A percentile compares a stretch with the other conserved stretches of the same genome.
Conservation (phyloP, 2,113 vertebrate genomes). For the Spilogale gracilis region DNA sequence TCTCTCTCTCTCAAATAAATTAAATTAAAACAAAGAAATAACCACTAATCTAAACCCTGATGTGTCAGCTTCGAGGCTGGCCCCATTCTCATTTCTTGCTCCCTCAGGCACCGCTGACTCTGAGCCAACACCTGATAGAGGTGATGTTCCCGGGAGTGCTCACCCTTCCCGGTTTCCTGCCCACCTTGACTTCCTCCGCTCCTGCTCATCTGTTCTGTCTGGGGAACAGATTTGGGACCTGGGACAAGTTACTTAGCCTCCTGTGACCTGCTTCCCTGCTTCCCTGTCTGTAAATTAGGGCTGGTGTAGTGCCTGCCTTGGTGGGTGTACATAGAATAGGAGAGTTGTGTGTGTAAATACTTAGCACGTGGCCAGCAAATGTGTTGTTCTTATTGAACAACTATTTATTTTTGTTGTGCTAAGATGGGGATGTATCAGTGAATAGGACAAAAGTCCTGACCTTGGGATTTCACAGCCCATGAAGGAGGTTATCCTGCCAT, state of each 20-base stretch:
- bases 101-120: neutral
- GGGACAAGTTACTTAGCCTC: neutral
- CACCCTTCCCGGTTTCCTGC: neutral
- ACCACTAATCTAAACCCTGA: fast-evolving
- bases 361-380: fast-evolving
- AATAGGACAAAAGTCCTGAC: neutral
- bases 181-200: neutral
- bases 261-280: neutral
- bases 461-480: neutral
- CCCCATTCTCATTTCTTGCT: fast-evolving
- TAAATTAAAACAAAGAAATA: too few species aligned
- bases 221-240: neutral
- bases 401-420: neutral
- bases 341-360: fast-evolving
- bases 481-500: neutral
- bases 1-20: too few species aligned
- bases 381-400: neutral
- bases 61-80: neutral
- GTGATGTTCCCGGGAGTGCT: fast-evolving
- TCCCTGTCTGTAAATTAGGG: neutral
- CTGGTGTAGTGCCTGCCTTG: fast-evolving
- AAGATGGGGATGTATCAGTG: neutral
- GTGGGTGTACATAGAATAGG: neutral
- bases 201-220: neutral
- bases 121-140: neutral